phyloP scores from a whole-genome alignment of 2,113 vertebrate species.

The Brevimyrus niger region DNA sequence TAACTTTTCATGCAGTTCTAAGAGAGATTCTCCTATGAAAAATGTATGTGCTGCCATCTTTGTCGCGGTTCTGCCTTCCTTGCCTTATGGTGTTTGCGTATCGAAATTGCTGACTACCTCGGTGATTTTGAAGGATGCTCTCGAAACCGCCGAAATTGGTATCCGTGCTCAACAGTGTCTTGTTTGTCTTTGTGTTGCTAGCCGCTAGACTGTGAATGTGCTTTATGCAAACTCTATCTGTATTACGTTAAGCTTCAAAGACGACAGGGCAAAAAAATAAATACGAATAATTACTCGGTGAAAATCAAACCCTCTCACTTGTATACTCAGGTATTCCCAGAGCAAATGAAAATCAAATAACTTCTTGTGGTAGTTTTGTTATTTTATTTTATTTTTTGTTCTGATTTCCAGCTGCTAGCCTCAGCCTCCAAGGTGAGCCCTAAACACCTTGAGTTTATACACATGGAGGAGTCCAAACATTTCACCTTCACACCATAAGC shows the following conservation, averaged over 20 bases:
- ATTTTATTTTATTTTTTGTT: neutral
- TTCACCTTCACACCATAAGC: neutral
- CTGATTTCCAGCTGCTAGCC: neutral
- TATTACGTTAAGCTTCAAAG: neutral
- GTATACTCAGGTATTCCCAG: neutral
- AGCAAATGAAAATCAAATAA: neutral
- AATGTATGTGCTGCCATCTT: neutral
- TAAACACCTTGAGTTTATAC: conserved; percentile 10
- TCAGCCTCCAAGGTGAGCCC: neutral
- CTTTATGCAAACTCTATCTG: neutral
- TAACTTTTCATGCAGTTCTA: neutral
- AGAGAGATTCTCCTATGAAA: neutral
- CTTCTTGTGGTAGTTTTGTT: neutral
- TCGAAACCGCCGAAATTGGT: neutral
- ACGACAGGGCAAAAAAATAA: neutral
- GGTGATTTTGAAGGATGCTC: neutral
- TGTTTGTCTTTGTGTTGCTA: neutral
- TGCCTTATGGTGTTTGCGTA: neutral
- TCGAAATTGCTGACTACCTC: neutral
- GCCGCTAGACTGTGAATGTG: neutral
- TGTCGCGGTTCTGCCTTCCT: too few relatives aligned
- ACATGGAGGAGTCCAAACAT: conserved; percentile 12
- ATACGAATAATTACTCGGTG: neutral
- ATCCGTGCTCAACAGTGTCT: neutral
- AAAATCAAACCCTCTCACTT: conserved; percentile 4